Conservation (phyloP, 2,797 vertebrate genomes). For the Notamacropus eugenii region DNA sequence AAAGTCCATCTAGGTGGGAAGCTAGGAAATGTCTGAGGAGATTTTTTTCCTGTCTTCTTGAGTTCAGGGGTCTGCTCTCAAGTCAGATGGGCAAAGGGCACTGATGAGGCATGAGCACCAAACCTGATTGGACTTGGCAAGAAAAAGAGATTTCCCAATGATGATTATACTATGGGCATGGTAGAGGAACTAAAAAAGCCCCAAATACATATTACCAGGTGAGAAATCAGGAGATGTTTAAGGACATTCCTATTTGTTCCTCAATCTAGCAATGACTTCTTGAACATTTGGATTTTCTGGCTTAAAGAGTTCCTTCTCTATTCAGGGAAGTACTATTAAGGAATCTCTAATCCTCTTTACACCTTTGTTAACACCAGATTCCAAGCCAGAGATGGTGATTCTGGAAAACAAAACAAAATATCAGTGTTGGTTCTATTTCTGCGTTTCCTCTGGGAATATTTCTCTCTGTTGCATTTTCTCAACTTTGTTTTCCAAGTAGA, state of each 20-base stretch:
- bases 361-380: not conserved
- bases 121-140: not conserved
- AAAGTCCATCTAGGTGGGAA: not conserved
- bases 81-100: not conserved
- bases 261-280: not conserved
- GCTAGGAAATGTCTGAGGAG: not conserved
- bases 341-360: not conserved
- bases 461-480: not conserved
- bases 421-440: not conserved
- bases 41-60: not conserved
- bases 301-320: not conserved
- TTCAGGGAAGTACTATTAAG: not conserved
- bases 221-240: not conserved
- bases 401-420: not conserved
- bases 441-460: not conserved
- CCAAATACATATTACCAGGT: not conserved
- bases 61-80: not conserved
- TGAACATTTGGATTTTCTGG: not conserved
- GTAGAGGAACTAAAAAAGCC: not conserved
- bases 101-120: not conserved
- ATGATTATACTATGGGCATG: not conserved
- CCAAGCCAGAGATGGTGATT: not conserved
- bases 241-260: not conserved
- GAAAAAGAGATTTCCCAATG: not conserved
- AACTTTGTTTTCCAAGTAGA: not conserved